Evolutionary conservation across 2,888 invertebrate genomes (phyloP).

Genomic region (Polia nebulosa): DNA sequence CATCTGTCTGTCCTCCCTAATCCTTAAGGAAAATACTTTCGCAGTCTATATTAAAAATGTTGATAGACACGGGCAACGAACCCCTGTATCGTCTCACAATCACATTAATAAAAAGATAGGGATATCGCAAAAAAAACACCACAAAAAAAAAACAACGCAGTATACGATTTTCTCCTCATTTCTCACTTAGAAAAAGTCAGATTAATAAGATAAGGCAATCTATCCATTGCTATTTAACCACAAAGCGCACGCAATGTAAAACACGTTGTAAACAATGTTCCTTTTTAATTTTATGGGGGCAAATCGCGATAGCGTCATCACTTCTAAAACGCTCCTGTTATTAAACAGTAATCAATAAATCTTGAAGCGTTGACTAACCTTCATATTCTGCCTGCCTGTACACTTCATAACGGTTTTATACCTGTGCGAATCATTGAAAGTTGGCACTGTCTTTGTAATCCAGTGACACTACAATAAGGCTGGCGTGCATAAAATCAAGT

Average conservation of each 20-base stretch:
- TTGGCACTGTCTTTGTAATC: constrained; percentile 50
- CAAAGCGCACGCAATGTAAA: constrained; percentile 16
- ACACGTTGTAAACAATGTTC: background rate
- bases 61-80: background rate
- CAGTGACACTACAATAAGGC: constrained; percentile 70
- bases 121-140: constrained; percentile 23
- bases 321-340: constrained; percentile 19
- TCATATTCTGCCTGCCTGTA: background rate
- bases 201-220: constrained; percentile 13
- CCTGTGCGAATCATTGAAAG: constrained; percentile 39
- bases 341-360: constrained; percentile 34
- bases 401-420: constrained; percentile 19
- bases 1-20: background rate
- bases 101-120: background rate
- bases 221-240: constrained; percentile 10
- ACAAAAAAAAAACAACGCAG: background rate
- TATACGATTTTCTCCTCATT: background rate
- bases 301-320: constrained; percentile 5
- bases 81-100: constrained; percentile 7
- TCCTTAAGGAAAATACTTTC: constrained; percentile 10
- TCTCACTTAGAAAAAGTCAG: background rate
- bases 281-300: background rate
- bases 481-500: constrained; percentile 72
- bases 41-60: constrained; percentile 18
- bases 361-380: background rate